Conservation (phyloP, 2,113 vertebrate species). For the Rafetus swinhoei region DNA sequence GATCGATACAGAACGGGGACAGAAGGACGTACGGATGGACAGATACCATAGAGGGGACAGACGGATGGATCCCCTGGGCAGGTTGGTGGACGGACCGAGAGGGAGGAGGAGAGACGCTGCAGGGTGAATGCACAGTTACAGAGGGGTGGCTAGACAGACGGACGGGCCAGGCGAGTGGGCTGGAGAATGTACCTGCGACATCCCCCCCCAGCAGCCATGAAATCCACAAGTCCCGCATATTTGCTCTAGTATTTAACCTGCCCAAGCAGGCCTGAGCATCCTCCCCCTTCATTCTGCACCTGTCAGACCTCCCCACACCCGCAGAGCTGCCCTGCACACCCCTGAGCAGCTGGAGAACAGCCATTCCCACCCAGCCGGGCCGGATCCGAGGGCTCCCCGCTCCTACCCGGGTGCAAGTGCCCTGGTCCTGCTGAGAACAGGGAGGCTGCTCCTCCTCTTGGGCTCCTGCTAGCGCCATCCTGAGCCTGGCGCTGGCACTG, state of each 20-base stretch:
- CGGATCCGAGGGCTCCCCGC: neutral
- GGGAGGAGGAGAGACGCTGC: no score
- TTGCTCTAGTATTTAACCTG: neutral
- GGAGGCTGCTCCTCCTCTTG: neutral
- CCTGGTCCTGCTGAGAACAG: neutral
- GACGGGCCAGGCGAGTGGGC: no score
- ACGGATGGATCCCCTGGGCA: no score
- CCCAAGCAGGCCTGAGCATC: neutral
- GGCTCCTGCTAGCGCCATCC: neutral
- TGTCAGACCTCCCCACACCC: accelerated
- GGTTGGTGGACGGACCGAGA: neutral
- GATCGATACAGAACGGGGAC: no score
- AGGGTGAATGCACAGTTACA: no score
- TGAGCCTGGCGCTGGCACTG: neutral
- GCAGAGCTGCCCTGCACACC: neutral
- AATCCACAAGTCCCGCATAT: no score
- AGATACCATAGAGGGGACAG: no score
- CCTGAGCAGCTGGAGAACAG: neutral
- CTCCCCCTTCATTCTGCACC: neutral
- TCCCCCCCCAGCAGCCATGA: neutral
- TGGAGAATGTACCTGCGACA: neutral
- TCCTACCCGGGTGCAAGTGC: neutral
- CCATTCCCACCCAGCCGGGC: neutral
- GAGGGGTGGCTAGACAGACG: neutral
- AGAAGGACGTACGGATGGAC: no score